These are phyloP conservation scores for Struthidea cinerea DNA, from an alignment of 2,113 vertebrate genomes.

Conservation along the genomic window DNA sequence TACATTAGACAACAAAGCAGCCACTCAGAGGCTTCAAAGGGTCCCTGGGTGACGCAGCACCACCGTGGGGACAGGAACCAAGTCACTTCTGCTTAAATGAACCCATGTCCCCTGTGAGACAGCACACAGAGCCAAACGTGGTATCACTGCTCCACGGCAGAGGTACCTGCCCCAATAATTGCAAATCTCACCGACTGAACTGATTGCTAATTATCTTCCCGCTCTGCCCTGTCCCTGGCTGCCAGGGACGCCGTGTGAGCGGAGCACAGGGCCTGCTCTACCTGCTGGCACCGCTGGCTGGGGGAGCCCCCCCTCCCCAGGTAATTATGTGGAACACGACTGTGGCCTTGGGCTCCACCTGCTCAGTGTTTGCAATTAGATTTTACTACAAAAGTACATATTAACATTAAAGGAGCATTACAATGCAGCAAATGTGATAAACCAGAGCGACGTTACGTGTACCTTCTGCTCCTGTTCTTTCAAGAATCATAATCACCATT, in stretches of 20 bases:
- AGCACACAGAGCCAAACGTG: neutral
- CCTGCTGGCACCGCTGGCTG: neutral
- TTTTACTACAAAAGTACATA: slow-evolving; percentile 30
- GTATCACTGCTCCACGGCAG: neutral
- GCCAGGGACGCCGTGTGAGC: neutral
- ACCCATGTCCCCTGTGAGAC: neutral
- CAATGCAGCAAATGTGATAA: slow-evolving; percentile 43
- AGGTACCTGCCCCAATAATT: neutral
- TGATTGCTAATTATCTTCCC: neutral
- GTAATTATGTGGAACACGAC: slow-evolving; percentile 34
- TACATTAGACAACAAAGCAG: slow-evolving; percentile 43
- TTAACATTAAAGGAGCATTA: slow-evolving; percentile 53
- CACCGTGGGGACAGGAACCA: neutral
- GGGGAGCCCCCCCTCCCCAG: neutral
- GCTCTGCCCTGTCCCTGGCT: neutral
- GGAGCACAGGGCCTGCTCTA: neutral
- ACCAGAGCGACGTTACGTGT: neutral
- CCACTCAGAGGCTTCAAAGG: slow-evolving; percentile 46
- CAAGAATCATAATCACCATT: slow-evolving; percentile 39
- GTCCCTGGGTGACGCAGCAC: neutral
- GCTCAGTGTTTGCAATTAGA: slow-evolving; percentile 49
- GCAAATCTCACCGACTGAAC: neutral
- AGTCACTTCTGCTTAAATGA: slow-evolving; percentile 30
- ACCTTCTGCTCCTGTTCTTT: neutral
- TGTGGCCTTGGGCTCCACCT: slow-evolving; percentile 40